Evolutionary conservation across 2,797 vertebrate genomes (phyloP).

Genomic region (Poecilia velifera): DNA sequence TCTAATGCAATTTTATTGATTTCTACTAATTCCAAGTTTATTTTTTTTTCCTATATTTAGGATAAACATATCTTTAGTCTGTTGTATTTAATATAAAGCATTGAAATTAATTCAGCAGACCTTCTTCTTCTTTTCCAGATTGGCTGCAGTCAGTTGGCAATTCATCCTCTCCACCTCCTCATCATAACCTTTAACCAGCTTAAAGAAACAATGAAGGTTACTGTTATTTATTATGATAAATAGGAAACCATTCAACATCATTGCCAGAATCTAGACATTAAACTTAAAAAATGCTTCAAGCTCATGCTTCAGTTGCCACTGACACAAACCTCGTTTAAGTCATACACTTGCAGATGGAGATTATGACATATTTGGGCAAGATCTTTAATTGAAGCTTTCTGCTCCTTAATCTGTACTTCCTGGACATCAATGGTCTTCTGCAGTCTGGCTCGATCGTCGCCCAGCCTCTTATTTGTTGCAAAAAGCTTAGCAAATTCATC

Average conservation of each 20-base stretch:
- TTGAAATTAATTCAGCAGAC: neutral
- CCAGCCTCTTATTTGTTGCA: constrained; percentile 82
- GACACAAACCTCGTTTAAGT: constrained; percentile 84
- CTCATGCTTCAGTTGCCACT: neutral
- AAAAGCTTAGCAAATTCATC: constrained; percentile 86
- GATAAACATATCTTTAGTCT: neutral
- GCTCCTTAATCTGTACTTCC: constrained; percentile 88
- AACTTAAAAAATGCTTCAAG: neutral
- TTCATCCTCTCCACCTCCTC: constrained; percentile 90
- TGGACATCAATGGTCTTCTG: constrained; percentile 83
- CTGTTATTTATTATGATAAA: neutral
- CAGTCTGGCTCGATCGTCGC: constrained; percentile 84
- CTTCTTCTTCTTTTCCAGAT: constrained; percentile 84
- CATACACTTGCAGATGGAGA: constrained; percentile 85
- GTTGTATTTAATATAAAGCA: neutral
- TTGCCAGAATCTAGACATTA: neutral
- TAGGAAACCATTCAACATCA: neutral
- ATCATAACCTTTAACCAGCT: constrained; percentile 43
- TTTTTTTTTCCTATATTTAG: neutral
- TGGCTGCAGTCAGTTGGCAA: constrained; percentile 85
- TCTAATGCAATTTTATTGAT: neutral
- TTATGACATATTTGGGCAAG: constrained; percentile 83
- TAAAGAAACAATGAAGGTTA: neutral
- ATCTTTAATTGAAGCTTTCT: constrained; percentile 85
- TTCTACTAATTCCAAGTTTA: neutral